Base-by-base conservation (phyloP, 1,140 invertebrate species). In the Pseudomyrmex cubaensis region DNA sequence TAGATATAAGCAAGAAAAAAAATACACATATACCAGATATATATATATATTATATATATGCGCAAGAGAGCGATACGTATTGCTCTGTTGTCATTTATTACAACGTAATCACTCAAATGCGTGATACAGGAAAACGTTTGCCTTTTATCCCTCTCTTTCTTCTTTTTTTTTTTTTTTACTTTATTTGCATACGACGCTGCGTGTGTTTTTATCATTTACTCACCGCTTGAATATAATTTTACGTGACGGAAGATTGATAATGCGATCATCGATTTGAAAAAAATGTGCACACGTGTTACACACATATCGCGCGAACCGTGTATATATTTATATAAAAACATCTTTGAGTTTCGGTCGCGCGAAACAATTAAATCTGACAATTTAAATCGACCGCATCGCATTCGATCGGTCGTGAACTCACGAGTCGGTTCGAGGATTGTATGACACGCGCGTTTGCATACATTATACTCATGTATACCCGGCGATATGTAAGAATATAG, bases 71-170 rank as follows among this genome's bases (percentile, higher is more conserved):
- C 70, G 48, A 78, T 80, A 54, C 70, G 13, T 69, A 70, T 80
- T 80, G 59, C 44, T 78, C 64, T 77, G 25, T 72, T 80, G 66
- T 80, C 66, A 61, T 72, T 80, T 67, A 80, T 59, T 80, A 70
- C 54, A 35, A 78, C 54, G 20, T 57, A 46, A 35, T 35, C 54
- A 70, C 25, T 78, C 52, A 66, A 48, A 77, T 78, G 52, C 15
- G 44, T 35, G 76, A 78, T 70, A 59, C 5, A 35, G 5, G 35
- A 54, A 48, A 35, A 78, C 44, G 20, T 57, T 59, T 48, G 20
- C 15, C 52, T 70, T 59, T 48, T 67, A 22, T 46, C 35, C 17
- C 35, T 13, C 20, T 22, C n/a, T n/a, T 17, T 46, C 7, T 64
- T 17, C 46, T 10, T 48, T n/a, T 67, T 9, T 48, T 8, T 46